A percentile compares a stretch with the other conserved stretches of the same genome.
These are phyloP conservation scores for Sphaerodactylus townsendi DNA, from an alignment of 2,113 vertebrate genomes.

Conservation along the genomic window DNA sequence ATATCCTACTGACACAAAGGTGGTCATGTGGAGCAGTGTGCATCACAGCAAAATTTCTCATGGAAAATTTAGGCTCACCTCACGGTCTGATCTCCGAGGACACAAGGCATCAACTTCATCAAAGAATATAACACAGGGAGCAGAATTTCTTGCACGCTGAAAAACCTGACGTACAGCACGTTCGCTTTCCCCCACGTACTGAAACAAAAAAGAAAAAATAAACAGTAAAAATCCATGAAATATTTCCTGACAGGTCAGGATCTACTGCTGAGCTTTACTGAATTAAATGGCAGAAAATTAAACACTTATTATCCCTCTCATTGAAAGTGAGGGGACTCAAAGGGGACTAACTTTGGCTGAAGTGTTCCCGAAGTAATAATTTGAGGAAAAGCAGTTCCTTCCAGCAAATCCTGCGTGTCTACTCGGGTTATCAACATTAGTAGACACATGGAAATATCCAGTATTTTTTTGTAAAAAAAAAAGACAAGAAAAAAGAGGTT, in stretches of 20 bases:
- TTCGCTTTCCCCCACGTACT: constrained; percentile 98
- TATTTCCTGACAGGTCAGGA: too few species aligned
- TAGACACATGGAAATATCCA: not conserved
- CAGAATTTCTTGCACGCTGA: constrained; percentile 90
- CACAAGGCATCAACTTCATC: constrained; percentile 97
- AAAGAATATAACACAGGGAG: constrained; percentile 98
- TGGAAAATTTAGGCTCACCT: constrained; percentile 75
- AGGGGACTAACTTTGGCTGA: too few species aligned
- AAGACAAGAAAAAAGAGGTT: not conserved
- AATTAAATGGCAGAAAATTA: too few species aligned
- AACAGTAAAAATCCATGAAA: not conserved
- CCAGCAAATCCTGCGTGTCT: too few species aligned
- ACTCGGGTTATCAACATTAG: too few species aligned
- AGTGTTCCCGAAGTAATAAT: too few species aligned
- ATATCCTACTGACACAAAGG: too few species aligned
- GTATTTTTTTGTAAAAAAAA: not conserved
- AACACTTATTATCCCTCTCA: too few species aligned
- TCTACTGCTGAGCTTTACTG: too few species aligned
- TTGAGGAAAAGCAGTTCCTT: not conserved
- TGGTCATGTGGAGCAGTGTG: too few species aligned
- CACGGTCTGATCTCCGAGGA: constrained; percentile 90
- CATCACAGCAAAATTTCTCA: not conserved
- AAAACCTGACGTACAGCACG: constrained; percentile 94
- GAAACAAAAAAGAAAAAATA: not conserved
- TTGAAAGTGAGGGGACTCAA: too few species aligned